phyloP scores from a whole-genome alignment of 2,888 invertebrate species.

The Cheilosia vulpina region DNA sequence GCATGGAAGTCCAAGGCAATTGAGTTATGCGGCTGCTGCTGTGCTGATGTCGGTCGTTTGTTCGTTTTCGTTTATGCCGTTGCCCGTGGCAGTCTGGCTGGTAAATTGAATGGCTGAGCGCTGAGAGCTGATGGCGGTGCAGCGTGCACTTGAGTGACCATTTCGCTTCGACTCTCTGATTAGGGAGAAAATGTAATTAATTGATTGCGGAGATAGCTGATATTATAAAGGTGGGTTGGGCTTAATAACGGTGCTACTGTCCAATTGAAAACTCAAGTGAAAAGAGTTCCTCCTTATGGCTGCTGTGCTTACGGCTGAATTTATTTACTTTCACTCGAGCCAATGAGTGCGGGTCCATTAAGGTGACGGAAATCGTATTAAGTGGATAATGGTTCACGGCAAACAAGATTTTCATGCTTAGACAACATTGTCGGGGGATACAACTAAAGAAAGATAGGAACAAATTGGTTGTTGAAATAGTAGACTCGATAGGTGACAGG shows the following conservation, averaged over 20 bases:
- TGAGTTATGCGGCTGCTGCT: conserved; percentile 54
- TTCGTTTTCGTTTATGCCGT: conserved; percentile 32
- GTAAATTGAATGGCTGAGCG: too few species aligned
- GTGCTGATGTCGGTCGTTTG: conserved; percentile 27
- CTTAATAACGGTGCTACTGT: conserved; percentile 43
- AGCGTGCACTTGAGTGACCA: conserved; percentile 55
- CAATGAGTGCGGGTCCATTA: conserved; percentile 32
- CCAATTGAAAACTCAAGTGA: conserved; percentile 48
- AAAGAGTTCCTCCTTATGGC: conserved; percentile 9
- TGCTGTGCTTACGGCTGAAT: conserved; percentile 18
- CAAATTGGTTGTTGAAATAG: conserved; percentile 1
- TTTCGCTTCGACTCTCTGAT: conserved; percentile 61
- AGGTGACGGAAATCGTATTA: conserved; percentile 41
- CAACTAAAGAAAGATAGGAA: neutral
- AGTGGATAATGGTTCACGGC: conserved; percentile 8
- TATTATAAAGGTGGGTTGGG: conserved; percentile 56
- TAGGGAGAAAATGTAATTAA: conserved; percentile 73
- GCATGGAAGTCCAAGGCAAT: conserved; percentile 55
- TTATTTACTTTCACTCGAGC: conserved; percentile 63
- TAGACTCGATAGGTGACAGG: too few species aligned
- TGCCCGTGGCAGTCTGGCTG: conserved; percentile 34
- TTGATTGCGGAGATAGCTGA: conserved; percentile 65
- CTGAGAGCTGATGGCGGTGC: conserved; percentile 19
- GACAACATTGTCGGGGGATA: neutral
- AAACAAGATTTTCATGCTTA: conserved; percentile 1